These are phyloP conservation scores for Pelusios castaneus DNA, from an alignment of 2,113 vertebrate genomes.

Conservation along the genomic window DNA sequence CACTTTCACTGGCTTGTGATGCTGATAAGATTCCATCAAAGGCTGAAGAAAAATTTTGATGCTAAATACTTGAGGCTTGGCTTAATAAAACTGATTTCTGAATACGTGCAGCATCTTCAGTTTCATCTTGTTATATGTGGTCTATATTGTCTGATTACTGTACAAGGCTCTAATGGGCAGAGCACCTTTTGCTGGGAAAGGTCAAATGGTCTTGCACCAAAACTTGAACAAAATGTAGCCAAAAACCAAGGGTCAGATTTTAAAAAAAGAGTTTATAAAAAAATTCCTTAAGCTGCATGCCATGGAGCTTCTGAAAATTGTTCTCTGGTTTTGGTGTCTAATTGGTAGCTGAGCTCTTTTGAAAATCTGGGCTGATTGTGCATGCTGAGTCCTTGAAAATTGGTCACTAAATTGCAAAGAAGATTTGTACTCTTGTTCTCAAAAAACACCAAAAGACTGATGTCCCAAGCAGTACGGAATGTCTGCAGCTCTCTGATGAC, in stretches of 20 bases:
- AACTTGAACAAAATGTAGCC: neutral
- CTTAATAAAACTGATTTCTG: slow-evolving; percentile 41
- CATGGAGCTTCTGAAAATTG: neutral
- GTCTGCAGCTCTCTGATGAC: neutral
- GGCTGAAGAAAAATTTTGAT: slow-evolving; percentile 48
- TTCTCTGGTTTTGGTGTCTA: neutral
- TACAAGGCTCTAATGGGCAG: neutral
- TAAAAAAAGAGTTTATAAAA: neutral
- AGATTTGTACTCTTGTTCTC: neutral
- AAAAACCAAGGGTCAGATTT: neutral
- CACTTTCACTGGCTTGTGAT: neutral
- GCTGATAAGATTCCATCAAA: slow-evolving; percentile 1
- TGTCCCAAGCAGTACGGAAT: neutral
- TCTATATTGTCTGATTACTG: neutral
- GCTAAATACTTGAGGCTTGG: slow-evolving; percentile 29
- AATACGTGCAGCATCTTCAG: slow-evolving; percentile 12
- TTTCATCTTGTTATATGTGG: neutral
- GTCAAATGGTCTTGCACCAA: neutral
- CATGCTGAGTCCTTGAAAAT: neutral
- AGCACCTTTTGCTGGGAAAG: neutral
- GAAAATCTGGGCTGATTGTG: neutral
- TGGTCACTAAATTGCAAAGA: neutral
- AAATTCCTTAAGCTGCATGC: neutral
- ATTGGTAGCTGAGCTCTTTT: neutral
- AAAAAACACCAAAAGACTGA: neutral